phyloP scores from a whole-genome alignment of 2,888 invertebrate species.

The Tryphoninae sp. region DNA sequence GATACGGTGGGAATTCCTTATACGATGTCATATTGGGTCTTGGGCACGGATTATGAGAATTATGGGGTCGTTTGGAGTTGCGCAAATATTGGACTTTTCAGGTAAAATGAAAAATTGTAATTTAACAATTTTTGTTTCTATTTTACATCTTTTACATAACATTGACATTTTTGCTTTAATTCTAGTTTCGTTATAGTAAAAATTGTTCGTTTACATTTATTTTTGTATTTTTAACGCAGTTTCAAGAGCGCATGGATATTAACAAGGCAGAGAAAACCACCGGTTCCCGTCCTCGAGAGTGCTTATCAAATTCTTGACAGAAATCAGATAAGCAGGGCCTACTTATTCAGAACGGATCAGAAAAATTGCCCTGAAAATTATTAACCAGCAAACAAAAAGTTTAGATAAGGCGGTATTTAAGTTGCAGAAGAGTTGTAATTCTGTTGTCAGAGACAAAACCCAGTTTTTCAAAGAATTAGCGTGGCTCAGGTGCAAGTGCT shows the following conservation, averaged over 20 bases:
- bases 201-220: not conserved
- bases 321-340: conserved; percentile 83
- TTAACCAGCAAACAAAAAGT: conserved; percentile 3
- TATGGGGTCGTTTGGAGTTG: conserved; percentile 87
- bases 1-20: conserved; percentile 84
- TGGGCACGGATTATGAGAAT: conserved; percentile 85
- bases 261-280: conserved; percentile 84
- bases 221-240: conserved; percentile 64
- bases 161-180: too few species aligned
- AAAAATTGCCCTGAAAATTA: conserved; percentile 82
- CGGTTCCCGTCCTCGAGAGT: conserved; percentile 83
- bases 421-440: not conserved
- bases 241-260: conserved; percentile 85
- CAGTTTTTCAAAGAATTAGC: not conserved
- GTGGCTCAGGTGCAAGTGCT: not conserved
- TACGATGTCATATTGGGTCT: conserved; percentile 85
- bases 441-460: not conserved
- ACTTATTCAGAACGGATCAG: conserved; percentile 86
- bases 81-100: conserved; percentile 83
- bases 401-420: too few species aligned
- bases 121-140: not conserved
- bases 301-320: conserved; percentile 84
- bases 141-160: not conserved
- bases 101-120: conserved; percentile 71
- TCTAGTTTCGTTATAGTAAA: too few species aligned